Conservation (phyloP, 2,113 vertebrate species). For the Odocoileus hemionus region DNA sequence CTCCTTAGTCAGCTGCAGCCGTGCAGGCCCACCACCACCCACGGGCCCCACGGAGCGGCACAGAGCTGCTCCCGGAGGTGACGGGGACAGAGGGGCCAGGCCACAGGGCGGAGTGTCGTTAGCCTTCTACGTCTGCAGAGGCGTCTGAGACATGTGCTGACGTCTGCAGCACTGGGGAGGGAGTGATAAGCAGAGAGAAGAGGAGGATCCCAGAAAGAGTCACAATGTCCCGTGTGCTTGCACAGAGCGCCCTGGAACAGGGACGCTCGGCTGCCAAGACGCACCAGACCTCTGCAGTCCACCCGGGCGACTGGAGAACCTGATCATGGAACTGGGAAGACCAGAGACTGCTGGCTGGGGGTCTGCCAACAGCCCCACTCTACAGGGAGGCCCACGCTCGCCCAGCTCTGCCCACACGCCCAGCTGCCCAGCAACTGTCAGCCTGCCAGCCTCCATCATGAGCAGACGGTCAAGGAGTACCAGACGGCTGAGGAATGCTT, state of each 20-base stretch:
- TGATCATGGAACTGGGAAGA: no score
- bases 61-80: no score
- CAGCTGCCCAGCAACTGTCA: not conserved
- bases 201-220: fast-evolving
- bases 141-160: not conserved
- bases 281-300: not conserved
- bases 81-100: not conserved
- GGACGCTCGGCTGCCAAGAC: not conserved
- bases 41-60: not conserved
- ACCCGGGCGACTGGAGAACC: fast-evolving
- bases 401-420: not conserved
- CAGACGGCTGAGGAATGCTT: not conserved
- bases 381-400: not conserved
- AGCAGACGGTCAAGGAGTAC: not conserved
- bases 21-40: no score
- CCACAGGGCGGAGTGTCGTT: not conserved
- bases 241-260: not conserved
- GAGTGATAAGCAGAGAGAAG: not conserved
- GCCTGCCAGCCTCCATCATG: not conserved
- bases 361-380: not conserved
- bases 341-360: fast-evolving
- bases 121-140: not conserved
- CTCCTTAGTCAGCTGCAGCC: not conserved
- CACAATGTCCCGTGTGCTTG: fast-evolving
- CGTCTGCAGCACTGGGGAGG: not conserved